phyloP scores from a whole-genome alignment of 2,113 vertebrate species.

The Limanda limanda region DNA sequence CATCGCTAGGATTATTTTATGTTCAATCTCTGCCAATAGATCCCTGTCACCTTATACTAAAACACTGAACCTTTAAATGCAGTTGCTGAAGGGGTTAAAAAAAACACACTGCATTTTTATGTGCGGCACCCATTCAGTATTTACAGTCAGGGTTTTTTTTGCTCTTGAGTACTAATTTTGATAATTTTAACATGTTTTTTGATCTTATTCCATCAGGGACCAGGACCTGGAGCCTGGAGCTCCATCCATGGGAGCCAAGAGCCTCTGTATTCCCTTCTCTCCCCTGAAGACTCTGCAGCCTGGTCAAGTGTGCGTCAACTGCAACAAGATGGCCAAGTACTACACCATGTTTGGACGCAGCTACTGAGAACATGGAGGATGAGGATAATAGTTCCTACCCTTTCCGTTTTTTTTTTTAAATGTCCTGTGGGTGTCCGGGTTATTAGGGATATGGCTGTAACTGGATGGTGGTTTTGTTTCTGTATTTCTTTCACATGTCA shows the following conservation, averaged over 20 bases:
- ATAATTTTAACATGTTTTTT: background rate
- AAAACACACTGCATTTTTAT: too few species aligned
- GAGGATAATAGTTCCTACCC: conserved; percentile 10
- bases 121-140: too few species aligned
- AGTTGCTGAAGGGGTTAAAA: background rate
- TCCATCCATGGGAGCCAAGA: conserved; percentile 98
- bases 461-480: conserved; percentile 28
- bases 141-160: background rate
- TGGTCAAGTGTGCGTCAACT: conserved; percentile 88
- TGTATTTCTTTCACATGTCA: conserved; percentile 10
- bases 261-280: conserved; percentile 95
- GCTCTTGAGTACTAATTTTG: background rate
- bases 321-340: conserved; percentile 90
- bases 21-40: too few species aligned
- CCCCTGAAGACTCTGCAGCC: conserved; percentile 87
- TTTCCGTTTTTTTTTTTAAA: conserved; percentile 8
- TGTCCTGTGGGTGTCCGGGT: conserved; percentile 6
- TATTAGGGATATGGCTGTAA: background rate
- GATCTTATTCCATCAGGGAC: conserved; percentile 81
- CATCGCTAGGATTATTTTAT: too few species aligned
- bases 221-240: conserved; percentile 97
- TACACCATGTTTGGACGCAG: conserved; percentile 98
- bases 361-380: conserved; percentile 79
- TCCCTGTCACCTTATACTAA: too few species aligned
- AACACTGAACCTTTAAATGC: too few species aligned